A percentile compares a stretch with the other conserved stretches of the same genome.
These are phyloP conservation scores for Caenorhabditis sp. DNA, from an alignment of 2,888 invertebrate species.

Conservation along the genomic window DNA sequence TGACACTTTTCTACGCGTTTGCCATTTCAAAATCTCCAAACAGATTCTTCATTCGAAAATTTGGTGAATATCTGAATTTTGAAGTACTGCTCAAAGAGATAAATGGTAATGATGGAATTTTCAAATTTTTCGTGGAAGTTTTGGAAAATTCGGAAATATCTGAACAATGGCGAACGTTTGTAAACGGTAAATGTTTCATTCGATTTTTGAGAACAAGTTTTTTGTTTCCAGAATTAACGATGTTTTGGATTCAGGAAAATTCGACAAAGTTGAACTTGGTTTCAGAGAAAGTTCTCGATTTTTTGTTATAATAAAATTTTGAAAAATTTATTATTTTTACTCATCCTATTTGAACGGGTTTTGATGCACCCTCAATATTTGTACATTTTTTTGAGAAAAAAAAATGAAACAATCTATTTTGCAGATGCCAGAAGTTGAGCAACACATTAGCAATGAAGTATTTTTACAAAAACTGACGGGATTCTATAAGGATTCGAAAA, in stretches of 20 bases:
- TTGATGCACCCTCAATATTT: not conserved
- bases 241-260: not conserved
- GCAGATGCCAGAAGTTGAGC: conserved; percentile 34
- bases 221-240: not conserved
- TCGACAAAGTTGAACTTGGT: not conserved
- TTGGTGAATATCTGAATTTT: not conserved
- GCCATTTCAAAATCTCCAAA: not conserved
- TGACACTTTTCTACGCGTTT: not conserved
- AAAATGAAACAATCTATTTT: too few species aligned
- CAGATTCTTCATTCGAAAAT: not conserved
- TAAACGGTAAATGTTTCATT: too few species aligned
- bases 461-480: conserved; percentile 78
- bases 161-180: not conserved
- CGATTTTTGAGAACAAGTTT: too few species aligned
- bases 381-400: not conserved
- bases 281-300: not conserved
- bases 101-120: not conserved
- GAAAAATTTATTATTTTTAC: not conserved
- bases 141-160: not conserved
- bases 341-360: not conserved
- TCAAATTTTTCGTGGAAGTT: not conserved
- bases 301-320: not conserved
- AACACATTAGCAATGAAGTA: conserved; percentile 81
- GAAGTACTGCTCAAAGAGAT: not conserved
- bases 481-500: conserved; percentile 82